Evolutionary conservation across 1,140 invertebrate species (phyloP), one percentile per base, ranked within the genome.

Genomic region (Rhagoletis pomonella): DNA sequence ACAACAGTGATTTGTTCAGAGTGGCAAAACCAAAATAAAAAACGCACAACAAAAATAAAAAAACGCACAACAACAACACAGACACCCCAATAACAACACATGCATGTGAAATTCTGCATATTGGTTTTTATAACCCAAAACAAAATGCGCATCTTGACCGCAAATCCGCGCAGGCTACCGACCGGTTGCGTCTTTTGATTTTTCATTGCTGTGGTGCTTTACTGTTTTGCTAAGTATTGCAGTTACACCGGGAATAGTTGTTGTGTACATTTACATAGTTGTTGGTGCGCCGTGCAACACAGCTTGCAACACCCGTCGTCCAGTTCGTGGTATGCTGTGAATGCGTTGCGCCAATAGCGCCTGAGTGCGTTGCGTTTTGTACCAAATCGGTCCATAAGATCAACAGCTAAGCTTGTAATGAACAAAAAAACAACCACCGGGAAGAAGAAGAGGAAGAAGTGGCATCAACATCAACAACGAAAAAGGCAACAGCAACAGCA

Each of bases 191-290:
- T 60, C 58, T 39, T 44, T 55, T 44, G 5, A 14, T 19, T 81
- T 81, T 81, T 17, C 73, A 19, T 50, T 60, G 29, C 59, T 86
- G 59, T 29, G 44, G 84, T 86, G 84, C 60, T 17, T 86, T 86
- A 64, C 84, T 86, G 84, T 86, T 85, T 19, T 86, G 58, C 42
- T 42, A 29, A 29, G 29, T 29, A 29, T 29, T 29, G 58, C 55
- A 17, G 50, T 4, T 39, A 29, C 9, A 10, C 12, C 50, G 42
- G 5, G 47, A 55, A 17, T 19, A 14, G 3, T 81, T 77, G 14
- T 3, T 50, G 29, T 29, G 29, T 29, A 29, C 1, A 29, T 29
- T 29, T 29, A 29, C 19, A 50, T 55, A n/a, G 44, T 81, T 50
- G 47, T 29, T 81, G 47, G 17, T n/a, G 19, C 47, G 55, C 12